These are phyloP conservation scores for Pipra filicauda DNA, from an alignment of 2,113 vertebrate genomes.

Conservation along the genomic window DNA sequence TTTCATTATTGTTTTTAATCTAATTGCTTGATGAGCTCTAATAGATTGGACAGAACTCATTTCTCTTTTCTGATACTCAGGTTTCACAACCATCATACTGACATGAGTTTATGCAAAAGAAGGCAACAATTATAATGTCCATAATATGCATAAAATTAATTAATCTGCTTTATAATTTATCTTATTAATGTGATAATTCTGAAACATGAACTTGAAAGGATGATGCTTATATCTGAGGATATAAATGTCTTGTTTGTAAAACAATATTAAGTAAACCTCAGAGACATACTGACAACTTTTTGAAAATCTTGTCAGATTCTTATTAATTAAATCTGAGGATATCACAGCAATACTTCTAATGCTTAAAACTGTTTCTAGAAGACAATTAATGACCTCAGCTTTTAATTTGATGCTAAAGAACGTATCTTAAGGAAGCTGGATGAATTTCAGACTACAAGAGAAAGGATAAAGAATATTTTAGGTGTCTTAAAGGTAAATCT, in stretches of 20 bases:
- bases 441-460: not conserved
- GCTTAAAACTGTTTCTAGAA: not conserved
- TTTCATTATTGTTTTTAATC: not conserved
- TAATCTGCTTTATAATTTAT: not conserved
- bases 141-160: not conserved
- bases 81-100: not conserved
- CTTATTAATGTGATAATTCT: not conserved
- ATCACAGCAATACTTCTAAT: not conserved
- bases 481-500: not conserved
- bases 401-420: not conserved
- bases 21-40: not conserved
- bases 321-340: not conserved
- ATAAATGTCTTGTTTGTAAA: not conserved
- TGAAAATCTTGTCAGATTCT: not conserved
- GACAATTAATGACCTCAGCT: not conserved
- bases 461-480: not conserved
- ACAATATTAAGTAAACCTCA: not conserved
- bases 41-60: not conserved
- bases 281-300: not conserved
- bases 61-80: not conserved
- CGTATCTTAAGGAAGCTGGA: not conserved
- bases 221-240: not conserved
- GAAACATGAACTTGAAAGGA: not conserved
- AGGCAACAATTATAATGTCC: not conserved
- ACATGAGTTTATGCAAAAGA: not conserved